phyloP scores from a whole-genome alignment of 2,797 vertebrate species.

The Manis pentadactyla region DNA sequence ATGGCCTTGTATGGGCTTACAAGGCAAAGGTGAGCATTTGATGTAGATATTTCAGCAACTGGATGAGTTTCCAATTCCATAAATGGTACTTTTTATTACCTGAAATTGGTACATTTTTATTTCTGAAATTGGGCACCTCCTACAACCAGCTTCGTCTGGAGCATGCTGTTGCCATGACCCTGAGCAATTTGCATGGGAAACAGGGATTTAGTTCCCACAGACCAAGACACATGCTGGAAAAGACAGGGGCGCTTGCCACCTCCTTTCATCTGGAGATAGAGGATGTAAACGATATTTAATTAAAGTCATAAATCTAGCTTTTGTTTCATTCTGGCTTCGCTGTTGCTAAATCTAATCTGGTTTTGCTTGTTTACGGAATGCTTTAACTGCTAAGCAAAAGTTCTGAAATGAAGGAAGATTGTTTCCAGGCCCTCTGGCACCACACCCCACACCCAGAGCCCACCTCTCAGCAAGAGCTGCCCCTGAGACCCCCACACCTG shows the following conservation, averaged over 20 bases:
- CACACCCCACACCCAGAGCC: not conserved
- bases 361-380: slow-evolving; percentile 55
- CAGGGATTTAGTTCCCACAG: not conserved
- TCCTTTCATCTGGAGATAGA: slow-evolving; percentile 44
- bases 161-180: not conserved
- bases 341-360: slow-evolving; percentile 40
- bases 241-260: not conserved
- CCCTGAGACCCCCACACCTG: not conserved
- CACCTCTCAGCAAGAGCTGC: not conserved
- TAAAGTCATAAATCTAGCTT: slow-evolving; percentile 57
- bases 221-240: not conserved
- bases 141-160: not conserved
- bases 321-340: slow-evolving; percentile 30
- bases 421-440: not conserved
- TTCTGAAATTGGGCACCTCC: not conserved
- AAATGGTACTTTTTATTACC: not conserved
- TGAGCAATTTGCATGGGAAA: not conserved
- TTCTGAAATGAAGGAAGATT: not conserved
- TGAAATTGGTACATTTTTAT: not conserved
- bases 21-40: not conserved
- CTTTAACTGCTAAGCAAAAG: slow-evolving; percentile 28
- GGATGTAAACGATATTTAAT: slow-evolving; percentile 29
- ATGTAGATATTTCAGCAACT: not conserved
- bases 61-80: not conserved
- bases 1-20: not conserved